phyloP scores from a whole-genome alignment of 2,797 vertebrate genomes.

The Enoplosus armatus region DNA sequence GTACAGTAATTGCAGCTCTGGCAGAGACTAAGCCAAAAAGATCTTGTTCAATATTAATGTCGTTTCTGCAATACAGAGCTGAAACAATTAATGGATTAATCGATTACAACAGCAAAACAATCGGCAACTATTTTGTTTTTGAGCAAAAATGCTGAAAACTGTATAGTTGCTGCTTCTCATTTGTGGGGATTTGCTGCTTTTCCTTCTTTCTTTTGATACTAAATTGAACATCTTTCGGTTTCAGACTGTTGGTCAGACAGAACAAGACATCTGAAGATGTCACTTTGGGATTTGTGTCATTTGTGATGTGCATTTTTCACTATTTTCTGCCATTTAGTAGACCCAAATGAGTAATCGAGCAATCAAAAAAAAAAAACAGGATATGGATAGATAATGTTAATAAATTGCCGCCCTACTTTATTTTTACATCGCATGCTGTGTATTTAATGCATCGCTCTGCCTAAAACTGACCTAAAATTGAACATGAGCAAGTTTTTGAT shows the following conservation, averaged over 20 bases:
- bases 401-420: neutral
- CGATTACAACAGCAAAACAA: neutral
- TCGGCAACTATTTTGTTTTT: neutral
- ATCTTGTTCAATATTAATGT: neutral
- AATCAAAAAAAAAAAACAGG: too few species aligned
- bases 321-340: neutral
- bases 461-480: slow-evolving; percentile 33
- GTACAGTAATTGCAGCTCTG: slow-evolving; percentile 39
- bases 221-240: slow-evolving; percentile 8
- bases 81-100: neutral
- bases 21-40: neutral
- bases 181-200: neutral
- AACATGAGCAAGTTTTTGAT: slow-evolving; percentile 63
- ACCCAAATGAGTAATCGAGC: neutral
- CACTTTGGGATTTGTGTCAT: neutral
- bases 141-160: neutral
- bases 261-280: neutral
- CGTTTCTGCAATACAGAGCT: neutral
- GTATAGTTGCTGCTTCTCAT: neutral
- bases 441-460: slow-evolving; percentile 26
- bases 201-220: neutral
- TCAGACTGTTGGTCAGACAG: neutral
- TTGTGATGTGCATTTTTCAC: neutral
- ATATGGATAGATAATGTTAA: neutral
- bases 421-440: neutral